Conservation (phyloP, 35 echinoderm and acorn worm species). For the Patiria miniata region DNA sequence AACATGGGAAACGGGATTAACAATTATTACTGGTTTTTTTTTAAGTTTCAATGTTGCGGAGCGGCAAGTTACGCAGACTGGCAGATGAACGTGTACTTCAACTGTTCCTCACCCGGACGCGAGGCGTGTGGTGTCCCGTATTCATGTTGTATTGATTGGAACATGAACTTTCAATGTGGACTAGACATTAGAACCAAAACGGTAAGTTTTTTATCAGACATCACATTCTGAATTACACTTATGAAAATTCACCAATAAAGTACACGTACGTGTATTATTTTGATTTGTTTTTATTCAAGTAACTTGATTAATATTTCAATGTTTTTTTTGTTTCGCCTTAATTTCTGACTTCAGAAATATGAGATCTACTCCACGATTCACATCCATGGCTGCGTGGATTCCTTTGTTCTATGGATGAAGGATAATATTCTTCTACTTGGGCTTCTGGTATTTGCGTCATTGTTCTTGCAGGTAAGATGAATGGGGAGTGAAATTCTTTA, state of each 20-base stretch:
- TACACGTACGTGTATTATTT: too few species aligned
- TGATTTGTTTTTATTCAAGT: too few species aligned
- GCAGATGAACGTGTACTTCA: slow-evolving; percentile 16
- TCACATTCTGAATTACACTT: too few species aligned
- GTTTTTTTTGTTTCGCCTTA: too few species aligned
- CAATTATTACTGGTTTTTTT: too few species aligned
- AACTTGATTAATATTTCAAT: too few species aligned
- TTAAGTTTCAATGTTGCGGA: not conserved
- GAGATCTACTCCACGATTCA: not conserved
- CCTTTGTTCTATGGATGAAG: not conserved
- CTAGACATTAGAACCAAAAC: slow-evolving; percentile 5
- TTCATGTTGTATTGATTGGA: not conserved
- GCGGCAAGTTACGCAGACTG: slow-evolving; percentile 13
- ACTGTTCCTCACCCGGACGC: not conserved
- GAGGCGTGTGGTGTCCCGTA: slow-evolving; percentile 15
- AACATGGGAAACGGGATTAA: too few species aligned
- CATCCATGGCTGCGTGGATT: not conserved
- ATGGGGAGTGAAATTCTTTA: too few species aligned
- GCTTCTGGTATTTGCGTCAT: not conserved
- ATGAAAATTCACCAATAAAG: too few species aligned
- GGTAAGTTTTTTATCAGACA: not conserved
- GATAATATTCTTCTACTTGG: slow-evolving; percentile 17
- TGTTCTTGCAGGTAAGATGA: not conserved
- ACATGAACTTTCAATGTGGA: not conserved
- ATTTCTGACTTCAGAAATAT: not conserved